Evolutionary conservation across 2,888 invertebrate species (phyloP).

Genomic region (Pyrochroa serraticornis): DNA sequence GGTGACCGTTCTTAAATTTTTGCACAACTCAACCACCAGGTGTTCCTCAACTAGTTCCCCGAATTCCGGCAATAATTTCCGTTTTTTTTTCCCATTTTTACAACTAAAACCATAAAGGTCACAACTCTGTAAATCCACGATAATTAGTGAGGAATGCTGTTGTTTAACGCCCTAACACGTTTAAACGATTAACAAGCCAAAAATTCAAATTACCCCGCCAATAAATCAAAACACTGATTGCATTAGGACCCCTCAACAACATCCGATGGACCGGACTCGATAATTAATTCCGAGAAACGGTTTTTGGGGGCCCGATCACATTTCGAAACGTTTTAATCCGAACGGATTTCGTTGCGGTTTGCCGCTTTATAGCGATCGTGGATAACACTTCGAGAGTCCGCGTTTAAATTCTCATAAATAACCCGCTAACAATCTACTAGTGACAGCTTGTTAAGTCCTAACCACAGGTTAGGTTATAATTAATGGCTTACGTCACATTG

Average conservation of each 20-base stretch:
- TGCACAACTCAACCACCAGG: slow-evolving; percentile 11
- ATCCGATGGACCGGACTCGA: slow-evolving; percentile 36
- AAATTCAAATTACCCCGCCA: slow-evolving; percentile 38
- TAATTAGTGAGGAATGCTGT: slow-evolving; percentile 30
- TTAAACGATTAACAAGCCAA: slow-evolving; percentile 34
- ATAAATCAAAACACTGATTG: slow-evolving; percentile 39
- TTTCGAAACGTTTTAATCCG: not conserved
- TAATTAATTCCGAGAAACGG: slow-evolving; percentile 38
- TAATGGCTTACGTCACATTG: slow-evolving; percentile 60
- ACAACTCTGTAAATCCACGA: slow-evolving; percentile 6
- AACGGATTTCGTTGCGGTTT: not conserved
- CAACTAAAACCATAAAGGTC: not conserved
- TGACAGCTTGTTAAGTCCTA: slow-evolving; percentile 62
- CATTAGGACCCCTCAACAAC: slow-evolving; percentile 35
- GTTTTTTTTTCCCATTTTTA: slow-evolving; percentile 2
- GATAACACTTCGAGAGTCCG: slow-evolving; percentile 48
- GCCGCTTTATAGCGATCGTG: slow-evolving; percentile 37
- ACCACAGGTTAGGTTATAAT: slow-evolving; percentile 63
- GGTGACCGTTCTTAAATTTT: not conserved
- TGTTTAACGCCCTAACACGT: slow-evolving; percentile 32
- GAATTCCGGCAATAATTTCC: slow-evolving; percentile 11
- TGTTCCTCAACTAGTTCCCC: not conserved
- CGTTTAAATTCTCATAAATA: slow-evolving; percentile 62
- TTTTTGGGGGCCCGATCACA: not conserved
- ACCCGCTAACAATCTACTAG: slow-evolving; percentile 61